Percentiles rank a stretch among this genome's conserved stretches.
These are phyloP conservation scores for Rhyacophila brunnea DNA, from an alignment of 1,140 invertebrate species.

Conservation along the genomic window DNA sequence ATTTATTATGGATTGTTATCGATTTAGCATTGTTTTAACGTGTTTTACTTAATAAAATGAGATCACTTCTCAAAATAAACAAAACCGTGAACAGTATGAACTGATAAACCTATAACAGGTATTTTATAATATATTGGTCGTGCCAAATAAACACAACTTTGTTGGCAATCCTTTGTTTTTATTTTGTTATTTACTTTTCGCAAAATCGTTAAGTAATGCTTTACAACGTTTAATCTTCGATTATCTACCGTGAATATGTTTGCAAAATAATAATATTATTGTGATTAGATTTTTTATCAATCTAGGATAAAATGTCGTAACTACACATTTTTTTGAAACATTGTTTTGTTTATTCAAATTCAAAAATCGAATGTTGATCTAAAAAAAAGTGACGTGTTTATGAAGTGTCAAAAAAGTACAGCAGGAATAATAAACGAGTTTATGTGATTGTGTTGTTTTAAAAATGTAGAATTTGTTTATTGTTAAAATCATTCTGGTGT, in stretches of 20 bases:
- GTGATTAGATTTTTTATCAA: too few species aligned
- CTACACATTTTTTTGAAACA: too few species aligned
- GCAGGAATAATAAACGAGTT: neutral
- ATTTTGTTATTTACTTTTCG: neutral
- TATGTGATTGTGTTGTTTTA: neutral
- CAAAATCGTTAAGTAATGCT: too few species aligned
- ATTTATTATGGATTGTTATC: neutral
- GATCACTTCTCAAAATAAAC: conserved; percentile 22
- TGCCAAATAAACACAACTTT: conserved; percentile 11
- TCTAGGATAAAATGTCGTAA: too few species aligned
- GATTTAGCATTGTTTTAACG: neutral
- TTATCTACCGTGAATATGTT: too few species aligned
- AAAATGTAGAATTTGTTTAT: neutral
- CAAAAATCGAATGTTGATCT: too few species aligned
- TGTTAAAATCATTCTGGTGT: neutral
- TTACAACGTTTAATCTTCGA: too few species aligned
- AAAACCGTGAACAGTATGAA: neutral
- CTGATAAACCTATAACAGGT: conserved; percentile 19
- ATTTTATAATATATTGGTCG: conserved; percentile 16
- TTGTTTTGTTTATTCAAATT: too few species aligned
- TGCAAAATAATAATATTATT: too few species aligned
- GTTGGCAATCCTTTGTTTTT: neutral
- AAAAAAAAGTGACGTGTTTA: neutral
- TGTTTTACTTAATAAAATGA: neutral
- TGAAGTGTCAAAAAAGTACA: neutral